Evolutionary conservation across 2,797 vertebrate genomes (phyloP).

Genomic region (Coluber constrictor): DNA sequence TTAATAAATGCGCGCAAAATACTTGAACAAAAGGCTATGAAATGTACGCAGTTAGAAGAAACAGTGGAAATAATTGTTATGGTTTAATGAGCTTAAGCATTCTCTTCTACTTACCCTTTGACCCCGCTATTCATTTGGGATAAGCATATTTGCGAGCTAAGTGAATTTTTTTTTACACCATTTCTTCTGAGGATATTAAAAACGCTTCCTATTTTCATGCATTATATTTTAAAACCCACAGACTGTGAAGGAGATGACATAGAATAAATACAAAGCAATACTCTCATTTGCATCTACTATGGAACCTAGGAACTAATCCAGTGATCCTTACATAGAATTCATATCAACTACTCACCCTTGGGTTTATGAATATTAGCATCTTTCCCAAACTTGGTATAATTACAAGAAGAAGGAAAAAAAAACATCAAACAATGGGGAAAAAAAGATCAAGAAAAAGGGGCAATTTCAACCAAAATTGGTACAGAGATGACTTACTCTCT

Average conservation of each 20-base stretch:
- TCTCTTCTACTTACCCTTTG: background rate
- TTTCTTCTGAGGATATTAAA: background rate
- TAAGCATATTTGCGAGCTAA: background rate
- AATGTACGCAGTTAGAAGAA: background rate
- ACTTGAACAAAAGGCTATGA: background rate
- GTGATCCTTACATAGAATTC: background rate
- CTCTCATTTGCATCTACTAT: background rate
- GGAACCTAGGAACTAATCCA: background rate
- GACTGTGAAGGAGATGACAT: background rate
- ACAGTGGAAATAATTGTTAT: background rate
- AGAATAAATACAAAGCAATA: background rate
- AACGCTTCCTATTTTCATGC: background rate
- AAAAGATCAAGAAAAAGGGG: background rate
- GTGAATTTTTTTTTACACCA: background rate
- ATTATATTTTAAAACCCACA: background rate
- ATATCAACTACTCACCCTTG: background rate
- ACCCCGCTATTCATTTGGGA: background rate
- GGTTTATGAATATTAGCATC: background rate
- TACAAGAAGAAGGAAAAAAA: background rate
- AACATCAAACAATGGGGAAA: background rate
- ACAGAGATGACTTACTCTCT: too few relatives aligned
- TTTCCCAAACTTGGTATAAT: background rate
- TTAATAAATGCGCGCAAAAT: rapidly evolving
- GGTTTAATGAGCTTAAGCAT: background rate
- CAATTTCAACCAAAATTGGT: too few relatives aligned